A percentile compares a stretch with the other conserved stretches of the same genome.
Conservation (phyloP, 2,797 vertebrate genomes). For the Typhlichthys subterraneus region DNA sequence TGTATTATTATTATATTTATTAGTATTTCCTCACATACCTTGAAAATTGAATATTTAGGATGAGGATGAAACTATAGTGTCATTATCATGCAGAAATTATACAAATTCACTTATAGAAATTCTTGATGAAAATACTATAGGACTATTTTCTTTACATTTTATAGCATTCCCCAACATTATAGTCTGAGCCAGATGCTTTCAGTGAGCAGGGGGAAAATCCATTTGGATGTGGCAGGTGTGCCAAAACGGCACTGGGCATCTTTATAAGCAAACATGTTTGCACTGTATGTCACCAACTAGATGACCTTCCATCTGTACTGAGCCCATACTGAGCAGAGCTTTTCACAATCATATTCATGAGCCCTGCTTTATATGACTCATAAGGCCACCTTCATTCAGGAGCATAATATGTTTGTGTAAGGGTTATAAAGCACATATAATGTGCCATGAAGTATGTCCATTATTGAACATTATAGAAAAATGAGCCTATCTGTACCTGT, state of each 20-base stretch:
- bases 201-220: constrained; percentile 40
- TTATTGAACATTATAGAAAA: constrained; percentile 88
- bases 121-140: no score
- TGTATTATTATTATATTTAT: no score
- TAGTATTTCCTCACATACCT: no score
- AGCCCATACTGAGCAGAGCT: constrained; percentile 61
- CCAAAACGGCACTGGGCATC: constrained; percentile 60
- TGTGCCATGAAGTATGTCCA: constrained; percentile 91
- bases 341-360: constrained; percentile 90
- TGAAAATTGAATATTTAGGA: no score
- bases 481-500: constrained; percentile 40
- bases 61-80: no score
- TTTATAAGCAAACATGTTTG: constrained; percentile 66
- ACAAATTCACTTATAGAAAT: no score
- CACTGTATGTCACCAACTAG: constrained; percentile 61
- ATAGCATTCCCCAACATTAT: constrained; percentile 18
- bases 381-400: constrained; percentile 88
- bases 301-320: constrained; percentile 67
- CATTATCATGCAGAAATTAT: no score
- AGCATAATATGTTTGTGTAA: constrained; percentile 91
- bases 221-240: constrained; percentile 60
- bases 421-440: constrained; percentile 89
- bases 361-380: constrained; percentile 90
- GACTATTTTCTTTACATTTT: no score
- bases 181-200: constrained; percentile 42